Evolutionary conservation across 2,888 invertebrate species (phyloP), one percentile per base, ranked within the genome.

Genomic region (Coelinius sp.): DNA sequence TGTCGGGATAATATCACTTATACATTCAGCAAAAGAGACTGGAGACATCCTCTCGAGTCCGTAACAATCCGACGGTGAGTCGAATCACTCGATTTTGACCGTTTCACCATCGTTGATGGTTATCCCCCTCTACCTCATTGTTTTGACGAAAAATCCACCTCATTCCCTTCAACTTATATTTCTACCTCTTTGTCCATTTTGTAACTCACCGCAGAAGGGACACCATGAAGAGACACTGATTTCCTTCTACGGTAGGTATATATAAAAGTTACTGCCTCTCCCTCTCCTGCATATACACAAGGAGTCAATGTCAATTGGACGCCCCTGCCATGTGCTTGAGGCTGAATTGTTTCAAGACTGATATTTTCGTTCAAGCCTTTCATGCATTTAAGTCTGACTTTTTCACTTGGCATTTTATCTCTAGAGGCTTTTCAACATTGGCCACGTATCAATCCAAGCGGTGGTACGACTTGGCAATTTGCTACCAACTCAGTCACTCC

Each of bases 1-100:
- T 35, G 59, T 35, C 59, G 59, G 59, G 59, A 59, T 59, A 14
- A 59, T 59, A 59, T 59, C 59, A 59, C 59, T 59, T 59, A 59
- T 59, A 35, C 59, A 59, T 59, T 59, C 59, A 31, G 59, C 20
- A 1, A 35, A 27, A 56, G 14, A 14, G 52, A 52, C 52, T 52
- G 52, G 52, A 52, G 53, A 53, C n/a, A 53, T 25, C 12, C 6
- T n/a, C 53, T 24, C 59, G 35, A 20, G 35, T 14, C 59, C 35
- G 59, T 59, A 59, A 59, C 59, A 59, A 59, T 59, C 59, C 59
- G 20, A 31, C 56, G 27, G 27, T n/a, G n/a, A n/a, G n/a, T 59
- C 31, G 59, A 59, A 59, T 59, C 59, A 59, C 35, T 59, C 59
- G 35, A 59, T 59, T 59, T 35, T 35, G 31, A 35, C 25, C n/a